Percentiles rank a stretch among this genome's conserved stretches.
phyloP scores from a whole-genome alignment of 1,140 invertebrate species.

The Acromyrmex heyeri region DNA sequence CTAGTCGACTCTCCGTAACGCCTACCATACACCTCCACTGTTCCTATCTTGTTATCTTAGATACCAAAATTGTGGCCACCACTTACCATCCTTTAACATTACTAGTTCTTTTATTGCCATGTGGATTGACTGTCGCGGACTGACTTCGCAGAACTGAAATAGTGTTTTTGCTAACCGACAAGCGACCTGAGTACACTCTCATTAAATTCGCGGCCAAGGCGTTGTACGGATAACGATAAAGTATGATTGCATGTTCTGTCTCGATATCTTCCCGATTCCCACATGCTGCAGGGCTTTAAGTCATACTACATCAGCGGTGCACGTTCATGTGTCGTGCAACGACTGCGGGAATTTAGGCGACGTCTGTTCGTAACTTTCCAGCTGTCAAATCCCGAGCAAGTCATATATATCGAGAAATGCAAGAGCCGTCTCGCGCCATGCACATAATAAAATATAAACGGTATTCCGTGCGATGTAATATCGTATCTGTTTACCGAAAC shows the following conservation, averaged over 20 bases:
- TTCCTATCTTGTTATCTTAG: constrained; percentile 81
- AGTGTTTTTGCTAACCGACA: constrained; percentile 34
- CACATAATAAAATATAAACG: constrained; percentile 35
- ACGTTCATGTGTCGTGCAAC: constrained; percentile 32
- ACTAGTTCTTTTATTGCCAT: constrained; percentile 52
- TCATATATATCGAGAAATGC: constrained; percentile 33
- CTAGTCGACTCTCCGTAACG: constrained; percentile 82
- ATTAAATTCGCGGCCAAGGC: constrained; percentile 44
- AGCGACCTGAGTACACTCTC: neutral
- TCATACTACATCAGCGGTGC: constrained; percentile 34
- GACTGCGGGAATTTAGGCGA: constrained; percentile 28
- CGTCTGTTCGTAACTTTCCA: constrained; percentile 51
- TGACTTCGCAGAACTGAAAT: constrained; percentile 3
- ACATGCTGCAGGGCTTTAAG: constrained; percentile 25
- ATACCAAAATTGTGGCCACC: constrained; percentile 73
- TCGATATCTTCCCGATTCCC: constrained; percentile 24
- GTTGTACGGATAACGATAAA: constrained; percentile 23
- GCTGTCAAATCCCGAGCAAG: constrained; percentile 50
- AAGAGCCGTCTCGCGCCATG: neutral
- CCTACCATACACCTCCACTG: constrained; percentile 73
- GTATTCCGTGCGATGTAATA: neutral
- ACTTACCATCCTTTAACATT: constrained; percentile 66
- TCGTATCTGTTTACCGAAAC: neutral
- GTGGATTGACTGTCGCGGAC: constrained; percentile 49
- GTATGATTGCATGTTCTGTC: constrained; percentile 46